Conservation (phyloP, 2,113 vertebrate genomes). For the Oreotrochilus melanogaster region DNA sequence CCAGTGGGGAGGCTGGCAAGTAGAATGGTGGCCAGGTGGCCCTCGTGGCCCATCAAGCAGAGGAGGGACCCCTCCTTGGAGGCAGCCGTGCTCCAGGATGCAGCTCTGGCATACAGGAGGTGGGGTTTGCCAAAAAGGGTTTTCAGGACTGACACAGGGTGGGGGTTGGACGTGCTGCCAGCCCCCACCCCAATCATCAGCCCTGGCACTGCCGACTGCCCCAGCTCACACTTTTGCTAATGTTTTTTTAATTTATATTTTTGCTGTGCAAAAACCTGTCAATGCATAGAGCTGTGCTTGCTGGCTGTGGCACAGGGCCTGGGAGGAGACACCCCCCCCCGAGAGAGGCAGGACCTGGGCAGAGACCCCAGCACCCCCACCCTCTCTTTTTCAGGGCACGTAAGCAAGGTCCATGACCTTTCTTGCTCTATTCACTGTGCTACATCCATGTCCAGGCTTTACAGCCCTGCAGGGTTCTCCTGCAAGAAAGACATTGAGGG, state of each 20-base stretch:
- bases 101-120: not conserved
- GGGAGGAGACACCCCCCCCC: not conserved
- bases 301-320: accelerated
- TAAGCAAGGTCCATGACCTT: not conserved
- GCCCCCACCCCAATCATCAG: not conserved
- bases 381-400: not conserved
- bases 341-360: not conserved
- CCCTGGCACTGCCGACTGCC: not conserved
- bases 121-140: not conserved
- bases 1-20: not conserved
- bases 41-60: not conserved
- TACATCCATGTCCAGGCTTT: accelerated
- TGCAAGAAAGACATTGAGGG: accelerated
- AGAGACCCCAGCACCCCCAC: not conserved
- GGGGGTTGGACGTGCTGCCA: accelerated
- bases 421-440: not conserved
- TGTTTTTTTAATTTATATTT: not conserved
- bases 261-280: accelerated
- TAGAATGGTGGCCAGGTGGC: accelerated
- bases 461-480: accelerated
- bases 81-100: accelerated
- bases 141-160: not conserved
- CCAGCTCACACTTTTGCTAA: not conserved
- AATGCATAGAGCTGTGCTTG: not conserved
- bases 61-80: not conserved